Percentiles rank a stretch among this genome's conserved stretches.
These are phyloP conservation scores for Perizoma flavofasciatum DNA, from an alignment of 2,888 invertebrate species.

Conservation along the genomic window DNA sequence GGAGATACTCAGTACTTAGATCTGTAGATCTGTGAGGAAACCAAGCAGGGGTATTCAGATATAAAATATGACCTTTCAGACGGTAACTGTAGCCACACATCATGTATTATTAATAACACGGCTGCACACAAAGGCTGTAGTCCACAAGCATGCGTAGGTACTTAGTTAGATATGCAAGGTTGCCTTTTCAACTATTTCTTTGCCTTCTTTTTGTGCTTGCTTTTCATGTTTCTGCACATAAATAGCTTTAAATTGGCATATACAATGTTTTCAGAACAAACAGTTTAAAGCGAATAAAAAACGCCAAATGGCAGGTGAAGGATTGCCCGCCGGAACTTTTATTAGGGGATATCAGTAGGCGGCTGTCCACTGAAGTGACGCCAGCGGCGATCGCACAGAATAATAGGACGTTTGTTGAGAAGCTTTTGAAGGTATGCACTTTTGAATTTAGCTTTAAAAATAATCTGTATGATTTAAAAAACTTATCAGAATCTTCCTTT, in stretches of 20 bases:
- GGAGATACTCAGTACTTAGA: too few species aligned
- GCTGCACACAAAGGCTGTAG: conserved; percentile 35
- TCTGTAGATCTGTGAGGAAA: too few species aligned
- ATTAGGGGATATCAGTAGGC: conserved; percentile 76
- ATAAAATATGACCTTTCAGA: not conserved
- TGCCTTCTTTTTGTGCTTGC: conserved; percentile 52
- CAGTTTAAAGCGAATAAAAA: conserved; percentile 85
- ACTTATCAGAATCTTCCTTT: too few species aligned
- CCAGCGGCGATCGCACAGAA: conserved; percentile 97
- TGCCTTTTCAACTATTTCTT: conserved; percentile 43
- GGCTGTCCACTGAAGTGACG: conserved; percentile 87
- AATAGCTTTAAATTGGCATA: conserved; percentile 12
- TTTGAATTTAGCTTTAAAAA: too few species aligned
- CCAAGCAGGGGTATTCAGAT: too few species aligned
- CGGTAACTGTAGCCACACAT: not conserved
- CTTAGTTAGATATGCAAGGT: conserved; percentile 1
- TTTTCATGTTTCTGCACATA: conserved; percentile 29
- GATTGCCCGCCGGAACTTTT: conserved; percentile 83
- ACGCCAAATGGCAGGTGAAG: conserved; percentile 85
- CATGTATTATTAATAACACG: conserved; percentile 6
- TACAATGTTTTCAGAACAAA: conserved; percentile 71
- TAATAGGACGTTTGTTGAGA: conserved; percentile 99
- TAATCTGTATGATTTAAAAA: too few species aligned
- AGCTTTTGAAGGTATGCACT: conserved; percentile 92
- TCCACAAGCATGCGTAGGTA: conserved; percentile 22